These are phyloP conservation scores for Drosophila ohnishii DNA, from an alignment of 1,140 invertebrate genomes.

Conservation along the genomic window DNA sequence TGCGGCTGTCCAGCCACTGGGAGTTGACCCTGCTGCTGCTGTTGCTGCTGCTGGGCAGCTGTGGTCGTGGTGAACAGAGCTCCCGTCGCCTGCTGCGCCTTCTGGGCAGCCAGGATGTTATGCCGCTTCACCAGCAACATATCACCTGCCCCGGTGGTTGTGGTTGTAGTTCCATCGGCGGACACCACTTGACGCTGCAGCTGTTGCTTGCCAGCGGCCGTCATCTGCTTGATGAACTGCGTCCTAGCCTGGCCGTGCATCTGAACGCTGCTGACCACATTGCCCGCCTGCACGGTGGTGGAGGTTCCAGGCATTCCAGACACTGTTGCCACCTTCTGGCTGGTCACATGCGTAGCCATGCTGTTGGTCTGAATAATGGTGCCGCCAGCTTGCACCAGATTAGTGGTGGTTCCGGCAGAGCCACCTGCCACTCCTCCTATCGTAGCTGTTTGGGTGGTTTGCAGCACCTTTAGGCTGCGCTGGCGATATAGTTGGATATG, in stretches of 20 bases:
- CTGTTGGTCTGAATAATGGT: constrained; percentile 74
- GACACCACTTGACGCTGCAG: constrained; percentile 86
- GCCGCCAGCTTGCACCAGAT: constrained; percentile 53
- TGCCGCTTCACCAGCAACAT: constrained; percentile 89
- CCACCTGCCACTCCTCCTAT: constrained; percentile 23
- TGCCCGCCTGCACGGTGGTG: constrained; percentile 54
- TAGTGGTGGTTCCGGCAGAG: constrained; percentile 24
- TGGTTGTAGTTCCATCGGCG: constrained; percentile 83
- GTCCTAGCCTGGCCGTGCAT: constrained; percentile 68
- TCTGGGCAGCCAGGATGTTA: constrained; percentile 84
- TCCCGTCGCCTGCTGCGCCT: constrained; percentile 83
- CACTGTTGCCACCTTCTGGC: constrained; percentile 80
- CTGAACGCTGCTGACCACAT: constrained; percentile 75
- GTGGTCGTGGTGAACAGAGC: constrained; percentile 72
- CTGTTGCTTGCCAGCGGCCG: constrained; percentile 81
- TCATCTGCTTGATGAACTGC: constrained; percentile 83
- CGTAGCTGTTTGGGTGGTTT: constrained; percentile 45
- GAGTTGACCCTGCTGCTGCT: constrained; percentile 58
- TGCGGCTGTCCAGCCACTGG: constrained; percentile 52
- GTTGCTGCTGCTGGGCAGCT: constrained; percentile 43
- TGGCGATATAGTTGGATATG: constrained; percentile 84
- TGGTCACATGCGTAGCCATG: constrained; percentile 71
- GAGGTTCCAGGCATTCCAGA: constrained; percentile 69
- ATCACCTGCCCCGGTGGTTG: constrained; percentile 82
- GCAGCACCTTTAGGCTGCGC: constrained; percentile 83